Base-by-base conservation (phyloP, 2,113 vertebrate genomes). In the Mustela nigripes region DNA sequence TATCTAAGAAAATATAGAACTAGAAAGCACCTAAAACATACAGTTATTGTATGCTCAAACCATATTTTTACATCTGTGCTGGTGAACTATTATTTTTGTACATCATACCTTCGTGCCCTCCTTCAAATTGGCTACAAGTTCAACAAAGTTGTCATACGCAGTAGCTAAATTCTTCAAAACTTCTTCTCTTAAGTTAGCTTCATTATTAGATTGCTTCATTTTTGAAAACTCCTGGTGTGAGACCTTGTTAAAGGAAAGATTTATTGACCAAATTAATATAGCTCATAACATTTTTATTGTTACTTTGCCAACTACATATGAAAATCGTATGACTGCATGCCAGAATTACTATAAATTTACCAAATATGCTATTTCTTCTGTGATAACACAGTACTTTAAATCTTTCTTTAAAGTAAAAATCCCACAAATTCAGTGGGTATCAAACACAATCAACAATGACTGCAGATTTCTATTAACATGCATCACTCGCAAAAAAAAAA, bases 201-300 rank as follows among this genome's bases (percentile, higher is more conserved):
- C 99, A 2, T 99, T 98, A 98, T 99, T 99, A 95, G 99, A 99
- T 97, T 99, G 99, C 96, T 99, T 99, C 98, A 99, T 99, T 98
- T 99, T 99, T 1, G 99, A 99, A 98, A 99, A 99, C 97, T 99
- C 99, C 96, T 99, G 99, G 97, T 99, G 99, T 31, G 99, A 99
- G 28, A 98, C 97, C 98, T 98, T 97, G 14, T 88, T 92, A 90
- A 94, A 94, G 96, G 10, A 92, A 95, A 97, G 28, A 94, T 84
- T 53, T 71, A 87, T 50, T 89, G 71, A 63, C n/a, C 63, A 96
- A 97, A 90, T 71, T 81, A 95, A 81, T 36, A 62, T 12, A 58
- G 7, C 24, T 79, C 24, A 26, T 63, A 50, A 91, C 21, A 91
- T 69, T 92, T 95, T 36, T 87, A 95, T 3, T 60, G 22, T 31